These are phyloP conservation scores for Ptychodera flava DNA, from an alignment of 35 echinoderm and acorn worm species.

Conservation along the genomic window DNA sequence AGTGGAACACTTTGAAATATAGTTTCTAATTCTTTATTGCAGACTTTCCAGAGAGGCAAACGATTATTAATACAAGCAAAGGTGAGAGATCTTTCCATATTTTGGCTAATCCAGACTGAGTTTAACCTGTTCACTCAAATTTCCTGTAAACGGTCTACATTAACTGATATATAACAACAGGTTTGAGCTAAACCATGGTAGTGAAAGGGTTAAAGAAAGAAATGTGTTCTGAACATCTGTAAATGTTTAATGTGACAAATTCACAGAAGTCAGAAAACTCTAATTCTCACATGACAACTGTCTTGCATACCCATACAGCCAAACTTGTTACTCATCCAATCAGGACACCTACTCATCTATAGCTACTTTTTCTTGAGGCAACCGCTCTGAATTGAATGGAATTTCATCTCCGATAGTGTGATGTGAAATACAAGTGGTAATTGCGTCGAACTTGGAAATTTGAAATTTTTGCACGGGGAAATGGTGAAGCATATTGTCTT, in stretches of 20 bases:
- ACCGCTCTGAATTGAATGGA: no score
- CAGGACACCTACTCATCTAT: no score
- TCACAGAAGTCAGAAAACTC: not conserved
- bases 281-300: not conserved
- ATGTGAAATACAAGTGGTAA: no score
- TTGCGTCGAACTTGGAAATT: no score
- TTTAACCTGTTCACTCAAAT: not conserved
- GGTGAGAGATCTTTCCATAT: not conserved
- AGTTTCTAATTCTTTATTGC: no score
- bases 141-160: not conserved
- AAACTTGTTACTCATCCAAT: no score
- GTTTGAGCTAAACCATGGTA: not conserved
- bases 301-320: no score
- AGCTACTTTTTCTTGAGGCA: no score
- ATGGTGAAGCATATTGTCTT: not conserved
- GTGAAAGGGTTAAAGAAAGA: not conserved
- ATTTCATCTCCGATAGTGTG: no score
- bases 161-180: not conserved
- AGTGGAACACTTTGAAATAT: no score
- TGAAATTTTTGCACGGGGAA: not conserved
- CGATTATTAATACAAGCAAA: slow-evolving; percentile 21
- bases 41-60: slow-evolving; percentile 22
- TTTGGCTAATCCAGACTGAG: not conserved
- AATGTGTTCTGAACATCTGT: not conserved
- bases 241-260: not conserved